Evolutionary conservation across 2,797 vertebrate species (phyloP).

Genomic region (Todus mexicanus): DNA sequence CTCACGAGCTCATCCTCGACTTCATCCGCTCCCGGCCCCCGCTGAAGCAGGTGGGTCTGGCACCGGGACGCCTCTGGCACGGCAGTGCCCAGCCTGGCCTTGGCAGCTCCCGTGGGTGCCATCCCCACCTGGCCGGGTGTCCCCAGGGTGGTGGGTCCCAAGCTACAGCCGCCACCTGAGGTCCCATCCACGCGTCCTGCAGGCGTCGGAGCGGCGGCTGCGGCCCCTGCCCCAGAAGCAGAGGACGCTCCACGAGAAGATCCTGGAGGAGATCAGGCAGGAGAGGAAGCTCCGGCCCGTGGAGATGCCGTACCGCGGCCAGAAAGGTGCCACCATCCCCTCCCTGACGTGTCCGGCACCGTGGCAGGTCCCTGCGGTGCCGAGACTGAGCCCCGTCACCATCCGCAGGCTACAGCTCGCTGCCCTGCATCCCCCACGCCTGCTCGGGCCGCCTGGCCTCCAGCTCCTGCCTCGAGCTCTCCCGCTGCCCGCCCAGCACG

Average conservation of each 20-base stretch:
- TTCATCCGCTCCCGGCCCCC: slow-evolving; percentile 95
- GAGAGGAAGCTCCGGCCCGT: slow-evolving; percentile 89
- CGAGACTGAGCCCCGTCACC: fast-evolving
- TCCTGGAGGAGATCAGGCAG: slow-evolving; percentile 91
- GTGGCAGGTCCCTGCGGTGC: fast-evolving
- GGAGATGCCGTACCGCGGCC: slow-evolving; percentile 24
- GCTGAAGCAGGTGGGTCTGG: slow-evolving; percentile 83
- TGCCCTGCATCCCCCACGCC: slow-evolving; percentile 87
- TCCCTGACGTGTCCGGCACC: not conserved
- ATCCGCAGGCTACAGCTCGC: slow-evolving; percentile 85
- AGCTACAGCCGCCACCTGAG: fast-evolving
- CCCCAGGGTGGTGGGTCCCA: fast-evolving
- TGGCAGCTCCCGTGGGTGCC: not conserved
- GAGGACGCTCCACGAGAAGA: slow-evolving; percentile 86
- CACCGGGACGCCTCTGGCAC: fast-evolving
- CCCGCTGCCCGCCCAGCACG: slow-evolving; percentile 51
- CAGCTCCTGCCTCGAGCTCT: slow-evolving; percentile 91
- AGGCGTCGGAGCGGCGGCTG: slow-evolving; percentile 88
- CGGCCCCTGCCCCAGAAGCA: slow-evolving; percentile 84
- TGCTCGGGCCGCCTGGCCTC: slow-evolving; percentile 81
- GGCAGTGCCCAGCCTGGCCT: not conserved
- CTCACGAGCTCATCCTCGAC: slow-evolving; percentile 92
- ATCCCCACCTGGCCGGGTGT: too few species aligned
- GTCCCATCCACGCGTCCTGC: fast-evolving
- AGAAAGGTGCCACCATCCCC: slow-evolving; percentile 41